Base-by-base conservation (phyloP, 92 coral and sea anemone genomes). In the Ricordea florida region DNA sequence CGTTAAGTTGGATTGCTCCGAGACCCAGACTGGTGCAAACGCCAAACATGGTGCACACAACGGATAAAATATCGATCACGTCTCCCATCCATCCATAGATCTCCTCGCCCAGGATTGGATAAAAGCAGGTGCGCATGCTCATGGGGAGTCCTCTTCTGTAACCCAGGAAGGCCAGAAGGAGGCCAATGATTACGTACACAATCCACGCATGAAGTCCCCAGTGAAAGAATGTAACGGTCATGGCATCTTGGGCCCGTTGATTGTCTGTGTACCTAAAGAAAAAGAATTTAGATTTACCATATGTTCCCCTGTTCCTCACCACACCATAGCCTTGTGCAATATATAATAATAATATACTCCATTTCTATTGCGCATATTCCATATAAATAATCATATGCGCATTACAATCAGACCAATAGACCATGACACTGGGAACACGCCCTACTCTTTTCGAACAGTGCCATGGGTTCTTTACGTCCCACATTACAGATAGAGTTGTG, bases 121-220 rank as follows among this genome's bases (percentile, higher is more conserved):
- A 59, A 82, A 92, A 92, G 74, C 98, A 93, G 9, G 92, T 62
- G 20, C 89, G 79, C 88, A 92, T 93, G 22, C 96, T 93, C 96
- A 93, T 89, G 8, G 98, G 98, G 31, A 89, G 79, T 23, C 65
- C 88, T 45, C 86, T 91, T 47, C 90, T 72, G 71, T 90, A 85
- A 18, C 83, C 66, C 48, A 93, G 84, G 36, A 82, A 84, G 15
- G 88, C 98, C 10, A 93, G 84, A 10, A 90, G 73, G 76, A 93
- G 83, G 7, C 96, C 98, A 24, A 93, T 91, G 16, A 93, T 50
- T 5, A 89, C 86, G 68, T 93, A 93, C 57, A 93, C 98, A 7
- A 93, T 86, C 98, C 98, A 93, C 8, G 90, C 98, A 41, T 93
- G 98, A 20, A 86, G 76, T 7, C 96, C 98, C 98, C 98, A 93